Base-by-base conservation (phyloP, 1,140 invertebrate genomes). In the Papilio xuthus region DNA sequence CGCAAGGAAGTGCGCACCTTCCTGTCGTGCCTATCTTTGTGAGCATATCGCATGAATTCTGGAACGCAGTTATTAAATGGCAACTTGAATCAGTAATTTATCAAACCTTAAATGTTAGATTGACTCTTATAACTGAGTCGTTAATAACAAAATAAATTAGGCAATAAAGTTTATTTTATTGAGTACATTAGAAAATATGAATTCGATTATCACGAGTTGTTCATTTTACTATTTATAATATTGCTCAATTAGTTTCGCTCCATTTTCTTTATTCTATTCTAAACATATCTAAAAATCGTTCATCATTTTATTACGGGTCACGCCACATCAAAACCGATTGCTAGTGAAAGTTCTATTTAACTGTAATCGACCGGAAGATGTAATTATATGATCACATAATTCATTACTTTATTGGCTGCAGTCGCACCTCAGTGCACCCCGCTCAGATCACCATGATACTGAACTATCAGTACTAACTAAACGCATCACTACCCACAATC, bases 1-100 rank as follows among this genome's bases (percentile, higher is more conserved):
- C 79, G 79, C 77, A 80, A 79, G 81, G 82, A 78, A 76, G 74
- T 60, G 53, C 78, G 78, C 50, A 75, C 80, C 81, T 82, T 84
- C 82, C 83, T 82, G 74, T 76, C 76, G 44, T 70, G 69, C 18
- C 69, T 71, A 71, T 71, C 32, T 71, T 71, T n/a, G 4, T 42
- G 18, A 71, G 42, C n/a, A 53, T 20, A 53, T 53, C 20, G 50
- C 50, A 53, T 53, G 50, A 53, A 53, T 53, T 1, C 50, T 53
- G 4, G 7, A 53, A 6, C 8, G 7, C 18, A 20, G 50, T 53
- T 53, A n/a, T 53, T 47, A 47, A 47, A 47, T 53, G 6, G 6
- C 18, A 4, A n/a, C n/a, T 20, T 53, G 6, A 18, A 1, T 8
- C 18, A n/a, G 15, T 50, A 4, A 53, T 53, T n/a, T 8, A 9